Evolutionary conservation across 2,888 invertebrate species (phyloP).

Genomic region (Thecocarcelia acutangulata): DNA sequence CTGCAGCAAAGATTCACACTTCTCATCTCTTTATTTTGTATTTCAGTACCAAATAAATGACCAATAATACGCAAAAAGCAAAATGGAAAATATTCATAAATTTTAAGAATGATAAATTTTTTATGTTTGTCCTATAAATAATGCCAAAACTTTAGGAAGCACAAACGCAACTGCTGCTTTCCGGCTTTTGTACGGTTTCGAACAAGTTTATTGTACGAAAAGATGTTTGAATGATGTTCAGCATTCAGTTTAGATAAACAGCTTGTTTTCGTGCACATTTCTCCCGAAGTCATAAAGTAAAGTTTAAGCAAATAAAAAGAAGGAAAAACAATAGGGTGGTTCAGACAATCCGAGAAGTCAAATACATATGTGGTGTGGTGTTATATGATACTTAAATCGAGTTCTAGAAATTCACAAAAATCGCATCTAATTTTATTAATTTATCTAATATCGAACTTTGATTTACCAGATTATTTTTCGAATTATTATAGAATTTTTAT

Average conservation of each 20-base stretch:
- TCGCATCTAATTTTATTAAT: no score
- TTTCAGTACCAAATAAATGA: neutral
- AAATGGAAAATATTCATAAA: slow-evolving; percentile 28
- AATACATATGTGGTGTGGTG: neutral
- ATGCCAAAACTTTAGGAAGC: slow-evolving; percentile 18
- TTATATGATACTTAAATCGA: no score
- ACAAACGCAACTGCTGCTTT: slow-evolving; percentile 22
- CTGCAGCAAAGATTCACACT: no score
- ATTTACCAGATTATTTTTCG: no score
- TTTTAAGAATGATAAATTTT: slow-evolving; percentile 29
- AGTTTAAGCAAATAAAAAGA: neutral
- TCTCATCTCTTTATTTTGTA: no score
- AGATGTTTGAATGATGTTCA: slow-evolving; percentile 14
- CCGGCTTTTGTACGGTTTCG: slow-evolving; percentile 26
- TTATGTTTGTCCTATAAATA: slow-evolving; percentile 39
- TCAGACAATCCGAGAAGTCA: neutral
- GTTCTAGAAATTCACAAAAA: no score
- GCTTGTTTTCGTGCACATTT: slow-evolving; percentile 32
- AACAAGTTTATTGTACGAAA: slow-evolving; percentile 36
- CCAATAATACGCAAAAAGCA: neutral
- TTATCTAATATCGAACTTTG: no score
- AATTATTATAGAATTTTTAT: no score
- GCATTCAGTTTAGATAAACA: neutral
- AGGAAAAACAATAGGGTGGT: neutral
- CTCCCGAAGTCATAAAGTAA: slow-evolving; percentile 38